Evolutionary conservation across 1,140 invertebrate species (phyloP), one percentile per base, ranked within the genome.

Genomic region (Coelopa frigida): DNA sequence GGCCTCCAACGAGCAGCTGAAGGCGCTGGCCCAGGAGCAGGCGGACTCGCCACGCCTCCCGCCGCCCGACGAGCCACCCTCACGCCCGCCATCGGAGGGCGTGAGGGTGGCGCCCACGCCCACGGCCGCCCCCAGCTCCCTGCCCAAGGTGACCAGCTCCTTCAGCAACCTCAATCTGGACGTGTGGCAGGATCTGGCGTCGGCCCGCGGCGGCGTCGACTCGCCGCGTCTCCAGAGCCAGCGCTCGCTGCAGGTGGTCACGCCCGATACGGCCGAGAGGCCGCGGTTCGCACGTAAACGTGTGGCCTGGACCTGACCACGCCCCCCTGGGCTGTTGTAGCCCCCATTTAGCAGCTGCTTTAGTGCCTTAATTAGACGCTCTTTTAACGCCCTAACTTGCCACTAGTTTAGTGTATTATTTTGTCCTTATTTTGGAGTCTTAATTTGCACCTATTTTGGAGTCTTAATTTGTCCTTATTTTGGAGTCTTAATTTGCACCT

Each of bases 1-100:
- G 49, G 58, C 68, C 48, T 67, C 66, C 40, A 67, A 70, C 51
- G 55, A 67, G 14, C 66, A 74, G 42, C 46, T 75, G 35, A 53
- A 68, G 45, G 44, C 54, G 12, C 49, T 72, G n/a, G 63, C 59
- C 47, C 52, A 61, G 29, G 58, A 72, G 37, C 42, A 55, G 41
- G 55, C 58, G 42, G 29, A 49, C 32, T 46, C 45, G 17, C 44
- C 44, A 5, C 44, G 44, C 10, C 20, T 14, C 26, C 31, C 33
- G n/a, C 18, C 17, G 39, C 40, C 15, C 10, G n/a, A n/a, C 18
- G 26, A 29, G 26, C 27, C 4, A n/a, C 26, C 6, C 14, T 14
- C 1, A 3, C 4, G 15, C 26, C 7, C n/a, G n/a, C n/a, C n/a
- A n/a, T n/a, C n/a, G n/a, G n/a, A n/a, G n/a, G n/a, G n/a, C n/a